Evolutionary conservation across 2,888 invertebrate species (phyloP).

Genomic region (Cheilosia vernalis): DNA sequence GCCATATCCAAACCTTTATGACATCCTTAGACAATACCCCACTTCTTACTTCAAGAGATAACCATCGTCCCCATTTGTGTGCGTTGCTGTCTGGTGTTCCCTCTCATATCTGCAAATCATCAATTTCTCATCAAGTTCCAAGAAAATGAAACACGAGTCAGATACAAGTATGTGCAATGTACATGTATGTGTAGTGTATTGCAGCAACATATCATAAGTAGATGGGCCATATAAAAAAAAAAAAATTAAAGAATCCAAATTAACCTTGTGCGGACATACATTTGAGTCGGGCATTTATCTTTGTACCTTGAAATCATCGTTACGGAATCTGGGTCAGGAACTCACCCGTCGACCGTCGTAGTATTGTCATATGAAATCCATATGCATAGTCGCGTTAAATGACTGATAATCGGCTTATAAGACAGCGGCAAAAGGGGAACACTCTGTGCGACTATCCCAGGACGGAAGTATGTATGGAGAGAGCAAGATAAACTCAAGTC

Average conservation of each 20-base stretch:
- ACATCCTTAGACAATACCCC: too few relatives aligned
- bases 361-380: constrained; percentile 59
- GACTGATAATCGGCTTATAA: constrained; percentile 62
- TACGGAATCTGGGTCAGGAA: constrained; percentile 72
- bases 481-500: constrained; percentile 41
- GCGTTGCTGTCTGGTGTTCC: background rate
- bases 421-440: constrained; percentile 11
- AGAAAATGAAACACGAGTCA: constrained; percentile 43
- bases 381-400: constrained; percentile 53
- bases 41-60: background rate
- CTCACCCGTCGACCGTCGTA: constrained; percentile 22
- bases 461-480: constrained; percentile 2
- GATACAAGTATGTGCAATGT: background rate
- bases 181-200: too few relatives aligned
- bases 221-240: constrained; percentile 12
- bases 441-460: constrained; percentile 23
- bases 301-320: constrained; percentile 67
- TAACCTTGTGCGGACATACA: constrained; percentile 52
- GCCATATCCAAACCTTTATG: too few relatives aligned
- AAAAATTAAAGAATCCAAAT: constrained; percentile 36
- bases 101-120: constrained; percentile 3
- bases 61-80: background rate
- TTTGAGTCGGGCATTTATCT: constrained; percentile 53
- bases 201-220: background rate
- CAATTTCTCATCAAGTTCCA: constrained; percentile 20